These are phyloP conservation scores for Leptobrachium leishanense DNA, from an alignment of 2,113 vertebrate species.

Conservation along the genomic window DNA sequence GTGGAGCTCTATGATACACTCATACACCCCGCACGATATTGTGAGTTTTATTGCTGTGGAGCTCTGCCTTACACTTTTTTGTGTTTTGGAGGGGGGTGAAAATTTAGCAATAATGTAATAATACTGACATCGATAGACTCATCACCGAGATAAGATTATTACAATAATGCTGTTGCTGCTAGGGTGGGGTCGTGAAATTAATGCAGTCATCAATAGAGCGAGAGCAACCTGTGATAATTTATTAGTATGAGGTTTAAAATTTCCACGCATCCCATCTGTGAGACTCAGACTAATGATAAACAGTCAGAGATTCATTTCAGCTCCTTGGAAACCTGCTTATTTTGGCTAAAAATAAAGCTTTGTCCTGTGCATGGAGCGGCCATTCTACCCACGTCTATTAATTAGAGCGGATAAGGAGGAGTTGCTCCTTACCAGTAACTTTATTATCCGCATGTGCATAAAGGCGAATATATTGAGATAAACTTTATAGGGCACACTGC, in stretches of 20 bases:
- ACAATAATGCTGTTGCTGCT: too few relatives aligned
- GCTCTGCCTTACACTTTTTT: too few relatives aligned
- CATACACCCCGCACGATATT: too few relatives aligned
- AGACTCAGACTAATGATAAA: background rate
- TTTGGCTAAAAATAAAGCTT: constrained; percentile 37
- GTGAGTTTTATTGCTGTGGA: too few relatives aligned
- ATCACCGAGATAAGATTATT: too few relatives aligned
- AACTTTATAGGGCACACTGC: too few relatives aligned
- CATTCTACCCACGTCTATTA: background rate
- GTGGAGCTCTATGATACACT: too few relatives aligned
- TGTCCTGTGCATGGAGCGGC: constrained; percentile 27
- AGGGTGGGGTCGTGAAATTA: background rate
- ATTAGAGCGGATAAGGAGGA: constrained; percentile 21
- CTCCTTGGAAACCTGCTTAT: constrained; percentile 15
- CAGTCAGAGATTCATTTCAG: constrained; percentile 25
- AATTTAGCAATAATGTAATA: too few relatives aligned
- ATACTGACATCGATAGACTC: too few relatives aligned
- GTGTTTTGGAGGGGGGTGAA: too few relatives aligned
- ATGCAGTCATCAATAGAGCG: background rate
- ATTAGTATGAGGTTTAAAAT: background rate
- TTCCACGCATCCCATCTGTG: background rate
- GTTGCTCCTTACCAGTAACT: constrained; percentile 15
- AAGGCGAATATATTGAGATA: background rate
- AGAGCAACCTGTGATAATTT: background rate
- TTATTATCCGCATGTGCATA: background rate